phyloP scores from a whole-genome alignment of 2,888 invertebrate species.

The Leptinotarsa peninsularis region DNA sequence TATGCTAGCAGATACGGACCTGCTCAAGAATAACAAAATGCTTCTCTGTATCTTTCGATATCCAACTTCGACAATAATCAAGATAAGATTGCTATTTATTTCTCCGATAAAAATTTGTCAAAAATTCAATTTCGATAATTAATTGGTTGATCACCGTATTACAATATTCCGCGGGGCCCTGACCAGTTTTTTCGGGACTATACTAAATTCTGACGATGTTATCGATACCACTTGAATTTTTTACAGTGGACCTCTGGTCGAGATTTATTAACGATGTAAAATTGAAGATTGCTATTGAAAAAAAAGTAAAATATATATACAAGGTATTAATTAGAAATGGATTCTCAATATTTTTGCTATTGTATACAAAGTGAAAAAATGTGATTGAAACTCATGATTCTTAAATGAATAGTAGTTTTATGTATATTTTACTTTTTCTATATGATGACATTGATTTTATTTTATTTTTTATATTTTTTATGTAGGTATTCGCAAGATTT shows the following conservation, averaged over 20 bases:
- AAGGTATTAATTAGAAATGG: background rate
- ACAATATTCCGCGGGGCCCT: background rate
- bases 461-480: too few relatives aligned
- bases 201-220: constrained; percentile 12
- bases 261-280: background rate
- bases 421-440: too few relatives aligned
- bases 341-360: too few relatives aligned
- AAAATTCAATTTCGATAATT: constrained; percentile 50
- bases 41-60: constrained; percentile 1
- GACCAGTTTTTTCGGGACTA: constrained; percentile 4
- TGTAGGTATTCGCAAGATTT: too few relatives aligned
- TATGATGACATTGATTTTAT: too few relatives aligned
- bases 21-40: constrained; percentile 14
- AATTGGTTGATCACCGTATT: constrained; percentile 40
- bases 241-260: background rate
- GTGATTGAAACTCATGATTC: too few relatives aligned
- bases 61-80: constrained; percentile 38
- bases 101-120: constrained; percentile 50
- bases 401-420: too few relatives aligned
- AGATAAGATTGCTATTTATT: constrained; percentile 48
- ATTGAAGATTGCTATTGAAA: background rate
- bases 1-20: constrained; percentile 16
- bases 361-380: too few relatives aligned
- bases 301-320: background rate
- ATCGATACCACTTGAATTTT: background rate